These are phyloP conservation scores for Carcina quercana DNA, from an alignment of 2,888 invertebrate genomes.

Conservation along the genomic window DNA sequence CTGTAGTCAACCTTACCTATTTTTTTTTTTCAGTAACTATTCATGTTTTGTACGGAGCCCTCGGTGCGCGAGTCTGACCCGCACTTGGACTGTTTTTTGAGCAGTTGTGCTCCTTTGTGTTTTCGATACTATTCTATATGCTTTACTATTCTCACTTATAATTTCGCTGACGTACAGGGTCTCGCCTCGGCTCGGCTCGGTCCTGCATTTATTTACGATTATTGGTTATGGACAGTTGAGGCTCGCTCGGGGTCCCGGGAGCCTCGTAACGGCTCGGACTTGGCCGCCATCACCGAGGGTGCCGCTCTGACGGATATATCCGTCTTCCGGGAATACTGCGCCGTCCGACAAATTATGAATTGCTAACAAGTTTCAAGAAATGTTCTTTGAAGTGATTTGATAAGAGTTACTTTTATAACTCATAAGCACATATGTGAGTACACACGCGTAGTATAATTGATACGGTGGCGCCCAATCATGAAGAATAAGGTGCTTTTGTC, in stretches of 20 bases:
- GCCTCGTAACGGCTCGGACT: conserved; percentile 69
- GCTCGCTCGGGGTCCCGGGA: conserved; percentile 53
- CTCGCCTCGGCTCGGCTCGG: conserved; percentile 25
- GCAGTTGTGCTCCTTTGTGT: too few relatives aligned
- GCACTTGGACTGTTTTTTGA: too few relatives aligned
- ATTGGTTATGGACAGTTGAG: conserved; percentile 72
- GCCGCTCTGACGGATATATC: conserved; percentile 67
- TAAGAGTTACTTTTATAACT: too few relatives aligned
- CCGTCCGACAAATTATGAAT: conserved; percentile 59
- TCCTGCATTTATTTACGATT: conserved; percentile 67
- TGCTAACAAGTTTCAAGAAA: conserved; percentile 21
- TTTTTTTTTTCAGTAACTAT: too few relatives aligned
- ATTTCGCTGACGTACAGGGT: conserved; percentile 22
- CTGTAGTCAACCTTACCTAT: too few relatives aligned
- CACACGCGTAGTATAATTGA: too few relatives aligned
- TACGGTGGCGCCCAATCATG: too few relatives aligned
- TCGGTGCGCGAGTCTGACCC: too few relatives aligned
- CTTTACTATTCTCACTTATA: conserved; percentile 24
- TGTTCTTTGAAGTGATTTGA: not conserved
- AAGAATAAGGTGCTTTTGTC: too few relatives aligned
- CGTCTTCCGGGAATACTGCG: conserved; percentile 53
- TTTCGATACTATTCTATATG: too few relatives aligned
- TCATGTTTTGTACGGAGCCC: too few relatives aligned
- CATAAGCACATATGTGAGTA: too few relatives aligned
- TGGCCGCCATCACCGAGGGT: conserved; percentile 42